Evolutionary conservation across 2,113 vertebrate species (phyloP).

Genomic region (Rhinopithecus roxellana): DNA sequence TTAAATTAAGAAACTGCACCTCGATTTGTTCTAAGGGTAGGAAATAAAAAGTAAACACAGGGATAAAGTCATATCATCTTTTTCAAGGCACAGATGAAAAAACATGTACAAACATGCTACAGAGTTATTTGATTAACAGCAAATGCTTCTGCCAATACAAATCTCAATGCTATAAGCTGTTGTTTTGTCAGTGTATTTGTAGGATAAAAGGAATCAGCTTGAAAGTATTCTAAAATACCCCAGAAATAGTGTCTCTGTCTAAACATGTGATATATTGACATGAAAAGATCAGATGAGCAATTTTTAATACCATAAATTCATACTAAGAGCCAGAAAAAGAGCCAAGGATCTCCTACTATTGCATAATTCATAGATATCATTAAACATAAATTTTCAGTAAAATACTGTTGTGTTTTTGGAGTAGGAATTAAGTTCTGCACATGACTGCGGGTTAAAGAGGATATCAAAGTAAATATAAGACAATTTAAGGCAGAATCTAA

Average conservation of each 20-base stretch:
- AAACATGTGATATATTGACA: background rate
- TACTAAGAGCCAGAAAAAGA: background rate
- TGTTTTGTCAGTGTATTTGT: background rate
- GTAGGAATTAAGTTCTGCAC: background rate
- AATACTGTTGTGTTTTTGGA: background rate
- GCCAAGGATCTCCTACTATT: background rate
- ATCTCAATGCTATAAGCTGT: background rate
- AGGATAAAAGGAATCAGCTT: background rate
- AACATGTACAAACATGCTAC: background rate
- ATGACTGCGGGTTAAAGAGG: background rate
- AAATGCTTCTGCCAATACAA: background rate
- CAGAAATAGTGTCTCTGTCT: background rate
- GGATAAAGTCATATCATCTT: background rate
- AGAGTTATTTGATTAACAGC: background rate
- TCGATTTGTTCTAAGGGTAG: background rate
- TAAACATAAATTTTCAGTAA: background rate
- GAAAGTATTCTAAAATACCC: background rate
- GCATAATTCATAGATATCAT: background rate
- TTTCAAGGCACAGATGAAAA: slow-evolving; percentile 17
- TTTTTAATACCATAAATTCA: background rate
- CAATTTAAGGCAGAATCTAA: background rate
- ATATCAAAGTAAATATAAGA: background rate
- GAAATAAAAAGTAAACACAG: slow-evolving; percentile 2
- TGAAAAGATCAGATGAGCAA: background rate
- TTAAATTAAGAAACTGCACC: slow-evolving; percentile 53